A percentile compares a stretch with the other conserved stretches of the same genome.
These are phyloP conservation scores for Hycleus cichorii DNA, from an alignment of 1,140 invertebrate species.

Conservation along the genomic window DNA sequence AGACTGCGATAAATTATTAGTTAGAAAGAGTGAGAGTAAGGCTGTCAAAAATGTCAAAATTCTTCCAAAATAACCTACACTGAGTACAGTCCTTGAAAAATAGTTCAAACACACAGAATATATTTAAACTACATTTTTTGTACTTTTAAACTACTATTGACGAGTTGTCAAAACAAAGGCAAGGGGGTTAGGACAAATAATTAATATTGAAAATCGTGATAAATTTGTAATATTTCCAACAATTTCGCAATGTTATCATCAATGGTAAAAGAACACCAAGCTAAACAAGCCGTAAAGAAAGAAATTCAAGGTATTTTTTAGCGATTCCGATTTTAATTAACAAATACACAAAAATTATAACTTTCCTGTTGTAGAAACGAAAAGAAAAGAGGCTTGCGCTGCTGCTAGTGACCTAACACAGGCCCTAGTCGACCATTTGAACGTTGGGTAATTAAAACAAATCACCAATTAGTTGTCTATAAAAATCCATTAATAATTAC, in stretches of 20 bases:
- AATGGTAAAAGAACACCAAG: slow-evolving; percentile 82
- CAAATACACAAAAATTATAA: not conserved
- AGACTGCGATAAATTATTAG: too few relatives aligned
- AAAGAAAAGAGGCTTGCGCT: slow-evolving; percentile 86
- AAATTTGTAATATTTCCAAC: not conserved
- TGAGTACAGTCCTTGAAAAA: too few relatives aligned
- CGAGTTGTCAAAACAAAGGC: too few relatives aligned
- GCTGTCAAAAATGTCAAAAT: too few relatives aligned
- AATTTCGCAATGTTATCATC: slow-evolving; percentile 66
- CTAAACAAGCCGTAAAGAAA: slow-evolving; percentile 65
- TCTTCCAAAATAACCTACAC: too few relatives aligned
- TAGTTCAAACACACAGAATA: too few relatives aligned
- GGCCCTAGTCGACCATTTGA: slow-evolving; percentile 92
- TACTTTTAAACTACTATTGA: not conserved
- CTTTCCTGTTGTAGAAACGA: slow-evolving; percentile 60
- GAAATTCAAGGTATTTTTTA: slow-evolving; percentile 67
- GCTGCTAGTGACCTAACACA: slow-evolving; percentile 88
- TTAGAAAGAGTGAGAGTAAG: too few relatives aligned
- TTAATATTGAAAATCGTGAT: too few relatives aligned
- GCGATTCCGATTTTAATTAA: slow-evolving; percentile 6
- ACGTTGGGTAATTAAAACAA: slow-evolving; percentile 75
- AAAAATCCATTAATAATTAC: not conserved
- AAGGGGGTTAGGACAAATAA: too few relatives aligned
- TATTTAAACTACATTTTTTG: too few relatives aligned
- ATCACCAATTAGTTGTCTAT: not conserved